Evolutionary conservation across 2,888 invertebrate genomes (phyloP), one percentile per base, ranked within the genome.

Genomic region (Ypsolopha sequella): DNA sequence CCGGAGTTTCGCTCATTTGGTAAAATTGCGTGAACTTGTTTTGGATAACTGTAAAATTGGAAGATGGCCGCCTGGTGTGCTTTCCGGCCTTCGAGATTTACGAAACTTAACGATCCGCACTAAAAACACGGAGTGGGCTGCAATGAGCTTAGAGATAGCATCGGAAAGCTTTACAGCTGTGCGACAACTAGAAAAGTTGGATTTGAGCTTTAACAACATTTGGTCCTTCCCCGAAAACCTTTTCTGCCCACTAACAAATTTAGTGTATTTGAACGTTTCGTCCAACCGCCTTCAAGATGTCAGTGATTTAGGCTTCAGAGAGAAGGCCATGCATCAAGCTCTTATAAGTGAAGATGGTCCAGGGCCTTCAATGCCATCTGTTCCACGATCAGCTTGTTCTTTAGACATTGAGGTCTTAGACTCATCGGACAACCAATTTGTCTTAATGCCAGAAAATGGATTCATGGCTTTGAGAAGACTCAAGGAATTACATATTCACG

Each of bases 201-300:
- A 96, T 73, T 86, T 96, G 58, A 95, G 95, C 69, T 92, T 91
- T 68, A 95, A 96, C 76, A 95, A 95, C 75, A 94, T 96, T 70
- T 95, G 95, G 94, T 93, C 94, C 51, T 91, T 96, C 72, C 95
- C 95, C 33, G 94, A 94, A 65, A 92, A 92, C 67, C 88, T 95
- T 57, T 96, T 96, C 79, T 96, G 96, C 69, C 91, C 94, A 4
- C 77, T 95, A 61, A 92, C 91, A 41, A 95, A 93, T 68, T 86
- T 96, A 63, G 91, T 93, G 55, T 89, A 90, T 57, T 82, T 97
- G 60, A 97, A 97, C 73, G 91, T 96, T 62, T 95, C 95, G 57
- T 91, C 92, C 64, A 97, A 97, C 77, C 90, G 94, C 58, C 85
- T 97, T 56, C 95, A 95, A 82, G 96, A 96, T 70, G 92, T 96